phyloP scores from a whole-genome alignment of 2,888 invertebrate species.

The Drosophila lacicola region DNA sequence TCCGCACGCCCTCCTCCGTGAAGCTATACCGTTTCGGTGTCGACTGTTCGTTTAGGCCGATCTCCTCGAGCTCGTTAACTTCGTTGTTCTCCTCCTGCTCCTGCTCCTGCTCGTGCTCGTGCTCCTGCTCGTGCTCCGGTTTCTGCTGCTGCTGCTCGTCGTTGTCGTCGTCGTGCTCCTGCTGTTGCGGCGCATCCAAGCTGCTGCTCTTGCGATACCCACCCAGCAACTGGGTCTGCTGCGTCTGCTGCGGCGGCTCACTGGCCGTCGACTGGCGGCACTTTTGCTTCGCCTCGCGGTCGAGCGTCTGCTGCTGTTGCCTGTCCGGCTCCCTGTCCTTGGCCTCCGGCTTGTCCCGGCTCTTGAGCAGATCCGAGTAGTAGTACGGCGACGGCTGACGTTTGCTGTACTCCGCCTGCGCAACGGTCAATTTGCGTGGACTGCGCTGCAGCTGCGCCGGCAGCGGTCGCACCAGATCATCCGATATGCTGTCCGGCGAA shows the following conservation, averaged over 20 bases:
- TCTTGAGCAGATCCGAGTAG: constrained; percentile 91
- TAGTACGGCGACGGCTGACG: constrained; percentile 93
- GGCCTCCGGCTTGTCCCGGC: constrained; percentile 61
- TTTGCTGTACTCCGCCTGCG: constrained; percentile 83
- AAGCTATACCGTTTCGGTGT: constrained; percentile 89
- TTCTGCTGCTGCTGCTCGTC: constrained; percentile 43
- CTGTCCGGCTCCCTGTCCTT: constrained; percentile 43
- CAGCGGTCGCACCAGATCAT: constrained; percentile 85
- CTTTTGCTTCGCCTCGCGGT: constrained; percentile 79
- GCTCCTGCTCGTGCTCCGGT: constrained; percentile 8
- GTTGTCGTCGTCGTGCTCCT: constrained; percentile 24
- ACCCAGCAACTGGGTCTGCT: constrained; percentile 72
- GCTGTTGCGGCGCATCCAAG: constrained; percentile 88
- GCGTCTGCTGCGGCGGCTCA: constrained; percentile 84
- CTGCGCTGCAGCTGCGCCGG: constrained; percentile 84
- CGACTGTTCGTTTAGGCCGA: constrained; percentile 51
- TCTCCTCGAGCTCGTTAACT: constrained; percentile 33
- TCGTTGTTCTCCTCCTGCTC: constrained; percentile 39
- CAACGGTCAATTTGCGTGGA: constrained; percentile 83
- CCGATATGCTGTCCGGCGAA: constrained; percentile 89
- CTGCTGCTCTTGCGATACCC: constrained; percentile 90
- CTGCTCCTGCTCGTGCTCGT: constrained; percentile 14
- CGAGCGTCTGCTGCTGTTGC: constrained; percentile 63
- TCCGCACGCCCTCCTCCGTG: constrained; percentile 89
- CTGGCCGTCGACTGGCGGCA: constrained; percentile 85